phyloP scores from a whole-genome alignment of 2,888 invertebrate species.

The Julus scanicus region DNA sequence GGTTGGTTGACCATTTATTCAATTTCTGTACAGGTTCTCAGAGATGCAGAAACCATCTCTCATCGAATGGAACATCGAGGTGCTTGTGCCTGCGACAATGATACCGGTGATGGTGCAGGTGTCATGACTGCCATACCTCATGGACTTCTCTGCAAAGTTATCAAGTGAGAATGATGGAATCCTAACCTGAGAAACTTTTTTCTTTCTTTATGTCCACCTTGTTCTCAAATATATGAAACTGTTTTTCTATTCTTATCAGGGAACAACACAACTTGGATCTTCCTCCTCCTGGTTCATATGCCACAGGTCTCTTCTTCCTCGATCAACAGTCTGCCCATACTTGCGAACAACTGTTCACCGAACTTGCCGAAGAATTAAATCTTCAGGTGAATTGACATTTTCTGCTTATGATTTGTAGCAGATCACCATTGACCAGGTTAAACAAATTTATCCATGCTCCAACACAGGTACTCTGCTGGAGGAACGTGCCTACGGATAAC shows the following conservation, averaged over 20 bases:
- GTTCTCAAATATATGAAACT: neutral
- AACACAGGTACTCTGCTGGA: conserved; percentile 86
- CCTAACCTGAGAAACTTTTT: neutral
- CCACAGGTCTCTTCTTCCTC: conserved; percentile 95
- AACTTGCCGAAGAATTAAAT: conserved; percentile 81
- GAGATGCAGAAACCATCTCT: conserved; percentile 94
- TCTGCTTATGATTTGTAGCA: neutral
- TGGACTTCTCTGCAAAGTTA: conserved; percentile 84
- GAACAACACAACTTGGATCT: conserved; percentile 82
- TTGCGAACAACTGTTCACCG: conserved; percentile 83
- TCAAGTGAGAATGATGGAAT: conserved; percentile 72
- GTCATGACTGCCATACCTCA: conserved; percentile 97
- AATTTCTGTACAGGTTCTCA: conserved; percentile 78
- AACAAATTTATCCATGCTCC: neutral
- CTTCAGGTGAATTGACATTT: conserved; percentile 70
- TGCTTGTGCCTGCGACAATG: conserved; percentile 98
- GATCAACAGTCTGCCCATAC: conserved; percentile 69
- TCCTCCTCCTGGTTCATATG: conserved; percentile 89
- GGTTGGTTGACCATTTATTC: conserved; percentile 60
- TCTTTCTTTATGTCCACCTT: neutral
- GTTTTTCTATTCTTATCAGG: conserved; percentile 66
- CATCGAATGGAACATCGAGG: conserved; percentile 99
- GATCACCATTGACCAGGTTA: neutral
- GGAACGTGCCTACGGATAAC: conserved; percentile 90
- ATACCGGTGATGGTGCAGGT: conserved; percentile 99